phyloP scores from a whole-genome alignment of 2,113 vertebrate species.

The Microtus ochrogaster region DNA sequence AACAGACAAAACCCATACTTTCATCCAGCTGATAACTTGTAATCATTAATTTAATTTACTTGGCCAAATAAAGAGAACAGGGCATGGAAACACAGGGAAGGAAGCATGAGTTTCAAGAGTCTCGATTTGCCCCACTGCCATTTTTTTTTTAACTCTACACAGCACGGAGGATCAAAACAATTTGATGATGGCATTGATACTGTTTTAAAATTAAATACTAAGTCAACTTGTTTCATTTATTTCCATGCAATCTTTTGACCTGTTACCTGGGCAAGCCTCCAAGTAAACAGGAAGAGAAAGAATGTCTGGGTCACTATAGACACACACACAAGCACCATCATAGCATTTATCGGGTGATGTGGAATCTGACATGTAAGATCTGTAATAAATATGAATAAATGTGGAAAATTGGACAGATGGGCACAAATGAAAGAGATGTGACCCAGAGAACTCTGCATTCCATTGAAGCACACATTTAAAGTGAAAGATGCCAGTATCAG shows the following conservation, averaged over 20 bases:
- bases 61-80: conserved; percentile 32
- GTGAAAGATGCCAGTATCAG: not conserved
- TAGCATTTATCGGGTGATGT: conserved; percentile 17
- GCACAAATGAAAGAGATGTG: not conserved
- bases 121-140: not conserved
- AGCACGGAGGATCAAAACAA: not conserved
- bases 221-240: not conserved
- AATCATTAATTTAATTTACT: conserved; percentile 58
- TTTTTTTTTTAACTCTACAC: conserved; percentile 29
- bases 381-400: conserved; percentile 5
- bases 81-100: not conserved
- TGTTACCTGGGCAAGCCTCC: not conserved
- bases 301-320: not conserved
- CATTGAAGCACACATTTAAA: not conserved
- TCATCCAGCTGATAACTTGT: not conserved
- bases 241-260: not conserved
- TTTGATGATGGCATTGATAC: not conserved
- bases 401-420: not conserved
- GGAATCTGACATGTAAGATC: not conserved
- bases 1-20: not conserved
- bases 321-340: not conserved
- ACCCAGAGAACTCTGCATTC: not conserved
- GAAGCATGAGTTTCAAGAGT: not conserved
- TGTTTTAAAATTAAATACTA: not conserved
- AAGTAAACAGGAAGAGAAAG: not conserved